Evolutionary conservation across 2,797 vertebrate species (phyloP).

Genomic region (Hyperoplus lanceolatus): DNA sequence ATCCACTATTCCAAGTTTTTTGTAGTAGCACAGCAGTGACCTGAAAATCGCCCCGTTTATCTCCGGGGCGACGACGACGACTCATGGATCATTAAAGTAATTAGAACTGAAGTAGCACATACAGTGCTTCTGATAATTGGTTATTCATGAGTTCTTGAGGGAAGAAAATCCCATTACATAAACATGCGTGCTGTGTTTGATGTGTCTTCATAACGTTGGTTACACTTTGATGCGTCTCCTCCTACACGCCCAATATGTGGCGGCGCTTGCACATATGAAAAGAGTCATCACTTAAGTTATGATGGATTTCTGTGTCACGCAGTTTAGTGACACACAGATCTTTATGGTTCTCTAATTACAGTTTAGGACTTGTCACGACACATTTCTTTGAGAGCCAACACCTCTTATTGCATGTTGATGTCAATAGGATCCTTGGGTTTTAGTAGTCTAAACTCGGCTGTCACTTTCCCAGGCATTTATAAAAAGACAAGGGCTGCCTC

Average conservation of each 20-base stretch:
- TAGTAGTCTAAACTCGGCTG: conserved; percentile 51
- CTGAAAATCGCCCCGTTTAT: conserved; percentile 29
- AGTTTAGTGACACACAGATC: background rate
- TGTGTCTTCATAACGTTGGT: conserved; percentile 43
- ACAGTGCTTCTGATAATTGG: conserved; percentile 42
- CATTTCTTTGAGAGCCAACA: conserved; percentile 18
- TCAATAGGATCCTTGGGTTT: conserved; percentile 45
- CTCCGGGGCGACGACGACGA: background rate
- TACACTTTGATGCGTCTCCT: conserved; percentile 42
- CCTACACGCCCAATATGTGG: conserved; percentile 30
- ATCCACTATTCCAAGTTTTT: conserved; percentile 27
- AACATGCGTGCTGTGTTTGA: conserved; percentile 37
- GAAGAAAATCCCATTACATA: conserved; percentile 37
- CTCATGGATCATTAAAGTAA: conserved; percentile 52
- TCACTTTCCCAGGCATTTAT: conserved; percentile 49
- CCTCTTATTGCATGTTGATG: conserved; percentile 42
- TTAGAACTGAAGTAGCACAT: conserved; percentile 38
- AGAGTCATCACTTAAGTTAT: conserved; percentile 35
- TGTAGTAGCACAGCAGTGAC: conserved; percentile 35
- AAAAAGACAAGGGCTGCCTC: conserved; percentile 47
- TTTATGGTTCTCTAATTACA: conserved; percentile 34
- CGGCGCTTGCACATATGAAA: conserved; percentile 1
- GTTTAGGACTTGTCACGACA: background rate
- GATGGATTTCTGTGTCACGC: conserved; percentile 20
- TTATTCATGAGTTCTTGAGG: conserved; percentile 55